Evolutionary conservation across 1,140 invertebrate species (phyloP), one percentile per base, ranked within the genome.

Genomic region (Eciton burchellii): DNA sequence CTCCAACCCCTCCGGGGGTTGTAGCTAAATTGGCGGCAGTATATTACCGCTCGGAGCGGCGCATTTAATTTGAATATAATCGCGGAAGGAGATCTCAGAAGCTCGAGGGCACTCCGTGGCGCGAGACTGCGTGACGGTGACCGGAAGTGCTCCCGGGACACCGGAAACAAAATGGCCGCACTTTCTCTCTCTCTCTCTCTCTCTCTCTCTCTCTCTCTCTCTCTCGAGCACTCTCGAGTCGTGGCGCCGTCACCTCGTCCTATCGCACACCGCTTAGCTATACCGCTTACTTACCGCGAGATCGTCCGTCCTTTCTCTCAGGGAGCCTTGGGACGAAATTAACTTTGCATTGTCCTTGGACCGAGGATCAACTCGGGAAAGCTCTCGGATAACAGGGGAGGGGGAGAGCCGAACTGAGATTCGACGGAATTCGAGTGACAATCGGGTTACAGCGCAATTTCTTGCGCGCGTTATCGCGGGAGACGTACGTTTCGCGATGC

Each of bases 51-150:
- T 92, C 89, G 89, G 92, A 92, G 89, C 91, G 89, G 60, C 89
- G 92, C 93, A 93, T 94, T 94, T 94, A 94, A 94, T 94, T 94
- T 94, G 93, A 94, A 94, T 94, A 94, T 93, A 94, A 94, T 94
- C 93, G 90, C 83, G 91, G 87, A 91, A 91, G 91, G 91, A 93
- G 90, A 93, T 94, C 92, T 93, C 89, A 89, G 90, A 84, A 91
- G 90, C 91, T 91, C 89, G 89, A 84, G 84, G 89, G 88, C 88
- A 91, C 89, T 91, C 88, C 85, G 89, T 87, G 89, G 87, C 90
- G 91, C 88, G 91, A 90, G 91, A 91, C 91, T 93, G 93, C 93
- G 92, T 93, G 93, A 94, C 92, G 91, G 84, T 92, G 92, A 92
- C 91, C 92, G 93, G 93, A 93, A 93, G 92, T 91, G 88, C 89